Percentiles rank a stretch among this genome's conserved stretches.
Evolutionary conservation across 2,113 vertebrate genomes (phyloP).

Genomic region (Oreotrochilus melanogaster): DNA sequence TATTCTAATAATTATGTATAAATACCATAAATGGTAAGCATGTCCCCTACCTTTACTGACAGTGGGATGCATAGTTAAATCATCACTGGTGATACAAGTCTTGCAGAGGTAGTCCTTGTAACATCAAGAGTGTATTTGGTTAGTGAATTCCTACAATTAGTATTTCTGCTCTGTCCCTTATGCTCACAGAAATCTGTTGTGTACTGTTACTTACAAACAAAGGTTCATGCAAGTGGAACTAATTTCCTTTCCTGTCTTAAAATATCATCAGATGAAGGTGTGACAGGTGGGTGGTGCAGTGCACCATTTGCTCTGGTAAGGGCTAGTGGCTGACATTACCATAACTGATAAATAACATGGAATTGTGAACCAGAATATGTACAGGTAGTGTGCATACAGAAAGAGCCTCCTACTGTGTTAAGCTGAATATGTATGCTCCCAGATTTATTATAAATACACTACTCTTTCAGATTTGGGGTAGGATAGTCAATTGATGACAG

Average conservation of each 20-base stretch:
- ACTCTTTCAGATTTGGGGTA: background rate
- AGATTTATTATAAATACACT: background rate
- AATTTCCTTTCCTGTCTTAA: background rate
- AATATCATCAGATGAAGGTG: background rate
- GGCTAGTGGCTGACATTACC: background rate
- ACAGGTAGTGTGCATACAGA: background rate
- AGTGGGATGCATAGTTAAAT: background rate
- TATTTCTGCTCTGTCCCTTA: background rate
- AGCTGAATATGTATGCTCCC: background rate
- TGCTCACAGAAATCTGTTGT: slow-evolving; percentile 13
- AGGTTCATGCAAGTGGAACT: background rate
- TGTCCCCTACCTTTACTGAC: background rate
- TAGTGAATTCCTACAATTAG: background rate
- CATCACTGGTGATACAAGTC: background rate
- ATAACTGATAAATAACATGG: background rate
- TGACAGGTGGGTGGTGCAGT: background rate
- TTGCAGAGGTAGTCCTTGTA: background rate
- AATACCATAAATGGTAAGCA: background rate
- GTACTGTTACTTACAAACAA: background rate
- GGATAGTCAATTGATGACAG: background rate
- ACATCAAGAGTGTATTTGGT: background rate
- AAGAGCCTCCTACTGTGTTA: background rate
- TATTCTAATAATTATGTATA: background rate
- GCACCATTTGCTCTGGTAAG: background rate
- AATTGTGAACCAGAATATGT: rapidly evolving